phyloP scores from a whole-genome alignment of 2,797 vertebrate species.

The Scleropages formosus region DNA sequence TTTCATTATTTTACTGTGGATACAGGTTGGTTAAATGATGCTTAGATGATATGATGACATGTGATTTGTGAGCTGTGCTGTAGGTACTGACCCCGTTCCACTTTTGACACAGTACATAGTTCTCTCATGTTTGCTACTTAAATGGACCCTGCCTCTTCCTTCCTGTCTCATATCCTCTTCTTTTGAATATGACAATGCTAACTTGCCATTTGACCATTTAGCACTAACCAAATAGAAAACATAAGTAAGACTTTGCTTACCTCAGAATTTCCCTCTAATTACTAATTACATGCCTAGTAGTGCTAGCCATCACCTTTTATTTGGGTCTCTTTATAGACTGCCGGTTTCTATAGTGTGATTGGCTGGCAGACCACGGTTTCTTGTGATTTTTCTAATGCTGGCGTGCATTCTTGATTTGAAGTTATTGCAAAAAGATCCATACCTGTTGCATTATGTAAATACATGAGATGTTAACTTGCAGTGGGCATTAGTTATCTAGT shows the following conservation, averaged over 20 bases:
- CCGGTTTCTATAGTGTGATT: not conserved
- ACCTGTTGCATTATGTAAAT: not conserved
- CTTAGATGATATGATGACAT: slow-evolving; percentile 29
- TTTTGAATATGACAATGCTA: slow-evolving; percentile 26
- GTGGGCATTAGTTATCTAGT: not conserved
- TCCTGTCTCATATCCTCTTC: slow-evolving; percentile 5
- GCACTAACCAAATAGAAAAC: not conserved
- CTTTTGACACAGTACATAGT: slow-evolving; percentile 5
- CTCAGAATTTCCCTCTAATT: not conserved
- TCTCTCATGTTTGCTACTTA: not conserved
- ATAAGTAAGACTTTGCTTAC: not conserved
- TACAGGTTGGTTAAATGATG: slow-evolving; percentile 46
- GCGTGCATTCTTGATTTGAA: not conserved
- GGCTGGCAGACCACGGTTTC: not conserved
- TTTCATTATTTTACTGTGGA: slow-evolving; percentile 42
- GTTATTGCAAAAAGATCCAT: not conserved
- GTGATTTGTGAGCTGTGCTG: slow-evolving; percentile 31
- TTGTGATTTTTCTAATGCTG: not conserved
- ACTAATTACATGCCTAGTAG: slow-evolving; percentile 1
- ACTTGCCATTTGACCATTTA: slow-evolving; percentile 25
- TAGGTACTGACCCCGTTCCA: not conserved
- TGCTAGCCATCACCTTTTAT: not conserved
- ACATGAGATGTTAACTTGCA: not conserved
- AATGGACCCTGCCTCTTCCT: not conserved
- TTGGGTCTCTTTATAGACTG: not conserved